phyloP scores from a whole-genome alignment of 2,113 vertebrate species.

The Laticauda laticaudata region DNA sequence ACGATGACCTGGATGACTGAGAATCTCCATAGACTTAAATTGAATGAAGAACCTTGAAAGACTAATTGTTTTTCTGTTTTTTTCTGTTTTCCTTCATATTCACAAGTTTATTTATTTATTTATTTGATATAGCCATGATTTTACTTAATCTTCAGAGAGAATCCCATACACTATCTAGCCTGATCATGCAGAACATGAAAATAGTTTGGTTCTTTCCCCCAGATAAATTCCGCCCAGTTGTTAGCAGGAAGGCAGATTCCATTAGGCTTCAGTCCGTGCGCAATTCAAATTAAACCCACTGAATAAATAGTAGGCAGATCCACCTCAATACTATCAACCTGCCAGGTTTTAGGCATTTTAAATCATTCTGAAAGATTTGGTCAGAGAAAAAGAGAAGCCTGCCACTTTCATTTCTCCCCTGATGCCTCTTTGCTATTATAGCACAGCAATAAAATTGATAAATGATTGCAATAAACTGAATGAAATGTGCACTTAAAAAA shows the following conservation, averaged over 20 bases:
- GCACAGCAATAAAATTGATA: slow-evolving; percentile 12
- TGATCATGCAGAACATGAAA: neutral
- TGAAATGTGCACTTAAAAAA: slow-evolving; percentile 19
- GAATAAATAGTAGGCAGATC: neutral
- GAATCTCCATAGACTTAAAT: neutral
- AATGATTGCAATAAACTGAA: slow-evolving; percentile 5
- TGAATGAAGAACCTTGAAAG: neutral
- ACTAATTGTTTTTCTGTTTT: neutral
- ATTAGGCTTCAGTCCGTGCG: neutral
- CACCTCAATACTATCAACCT: neutral
- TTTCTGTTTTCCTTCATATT: neutral
- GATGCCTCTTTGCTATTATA: slow-evolving; percentile 1
- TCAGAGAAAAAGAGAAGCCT: neutral
- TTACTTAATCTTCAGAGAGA: neutral
- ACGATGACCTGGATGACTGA: too few species aligned
- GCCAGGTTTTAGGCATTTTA: neutral
- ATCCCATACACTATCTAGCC: neutral
- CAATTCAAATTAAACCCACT: neutral
- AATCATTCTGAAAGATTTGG: neutral
- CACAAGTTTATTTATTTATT: neutral
- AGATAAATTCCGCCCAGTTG: neutral
- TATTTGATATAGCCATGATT: neutral
- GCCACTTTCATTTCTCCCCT: neutral
- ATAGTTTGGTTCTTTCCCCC: neutral
- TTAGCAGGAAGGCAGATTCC: neutral